Base-by-base conservation (phyloP, 1,140 invertebrate genomes). In the Eupeodes corollae region DNA sequence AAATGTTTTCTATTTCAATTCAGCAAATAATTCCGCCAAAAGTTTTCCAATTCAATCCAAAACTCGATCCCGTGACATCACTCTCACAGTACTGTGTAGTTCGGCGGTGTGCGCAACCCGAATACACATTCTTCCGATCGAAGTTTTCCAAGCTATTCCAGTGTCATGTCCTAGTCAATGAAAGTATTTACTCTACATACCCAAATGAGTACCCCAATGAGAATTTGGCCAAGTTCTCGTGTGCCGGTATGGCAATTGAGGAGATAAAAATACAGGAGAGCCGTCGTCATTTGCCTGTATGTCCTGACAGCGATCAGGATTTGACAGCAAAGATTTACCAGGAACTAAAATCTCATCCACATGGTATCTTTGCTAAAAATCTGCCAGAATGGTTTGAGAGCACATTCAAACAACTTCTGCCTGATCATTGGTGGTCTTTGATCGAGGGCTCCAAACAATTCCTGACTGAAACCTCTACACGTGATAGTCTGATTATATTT, bases 311-410 rank as follows among this genome's bases (percentile, higher is more conserved):
- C 21, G 55, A 58, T 40, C 35, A 48, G 2, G 65, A 64, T 21
- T 57, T 68, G 9, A 45, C 63, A 6, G 53, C 58, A 10, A 49
- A 49, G 6, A 49, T 68, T 6, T 60, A 56, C 40, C 38, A 55
- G 6, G 57, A 59, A 44, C 14, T 68, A 43, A 39, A 54, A 0
- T 54, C 54, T 37, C 55, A 57, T 51, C 60, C 60, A 11, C 46
- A 65, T 40, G 66, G 66, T 12, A 61, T 68, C 26, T 47, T 68
- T 35, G 52, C 53, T 6, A 59, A 68, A 42, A 61, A 61, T 44
- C 47, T 68, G 21, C 54, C 59, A 6, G 54, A 66, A 34, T 56
- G 56, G 53, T 67, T 63, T 39, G 52, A 59, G 42, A 42, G 42
- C 8, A 60, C 50, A 1, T 61, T 61, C 12, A 45, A 57, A 3